Base-by-base conservation (phyloP, 2,113 vertebrate species). In the Calidris pugnax region DNA sequence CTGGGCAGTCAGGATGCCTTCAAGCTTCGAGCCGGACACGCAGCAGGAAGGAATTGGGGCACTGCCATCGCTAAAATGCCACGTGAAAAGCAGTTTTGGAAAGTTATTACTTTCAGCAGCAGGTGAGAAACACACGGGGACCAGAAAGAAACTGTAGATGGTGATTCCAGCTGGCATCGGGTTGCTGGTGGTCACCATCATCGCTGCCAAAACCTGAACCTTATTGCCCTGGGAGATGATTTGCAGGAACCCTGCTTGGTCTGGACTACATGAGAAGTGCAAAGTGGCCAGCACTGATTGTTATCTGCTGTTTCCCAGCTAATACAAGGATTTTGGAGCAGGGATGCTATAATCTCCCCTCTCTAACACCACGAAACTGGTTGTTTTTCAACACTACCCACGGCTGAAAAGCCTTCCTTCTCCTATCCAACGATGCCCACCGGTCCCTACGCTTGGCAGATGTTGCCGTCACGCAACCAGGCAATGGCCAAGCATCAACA, bases 1-100 rank as follows among this genome's bases (percentile, higher is more conserved):
- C 51, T 50, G 1, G 1, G 17, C 11, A 3, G 60, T 18, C 2
- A 0, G 1, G 48, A 68, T 0, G 2, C 37, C 10, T 80, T 50
- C 55, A 10, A 0, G 7, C 47, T 39, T 39, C 1, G 19, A 32
- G 74, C 73, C 9, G 43, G 53, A 33, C 37, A 17, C 16, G 8
- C 68, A 57, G 19, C 30, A 9, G 59, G 28, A 8, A 76, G n/a
- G n/a, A n/a, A 77, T 45, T 17, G 8, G 2, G 35, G 37, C 21
- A 7, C 4, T 17, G 10, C 63, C 26, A 21, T 45, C 53, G 11
- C 19, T 17, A 47, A 53, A 74, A 45, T 8, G 37, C 21, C 43
- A 4, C 4, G 45, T 37, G 12, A 14, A 0, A 30, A 39, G 47
- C 45, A 17, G 47, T 21, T 62, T 62, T 23, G 5, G 8, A 15